phyloP scores from a whole-genome alignment of 2,888 invertebrate species.

The Camptogramma bilineatum region DNA sequence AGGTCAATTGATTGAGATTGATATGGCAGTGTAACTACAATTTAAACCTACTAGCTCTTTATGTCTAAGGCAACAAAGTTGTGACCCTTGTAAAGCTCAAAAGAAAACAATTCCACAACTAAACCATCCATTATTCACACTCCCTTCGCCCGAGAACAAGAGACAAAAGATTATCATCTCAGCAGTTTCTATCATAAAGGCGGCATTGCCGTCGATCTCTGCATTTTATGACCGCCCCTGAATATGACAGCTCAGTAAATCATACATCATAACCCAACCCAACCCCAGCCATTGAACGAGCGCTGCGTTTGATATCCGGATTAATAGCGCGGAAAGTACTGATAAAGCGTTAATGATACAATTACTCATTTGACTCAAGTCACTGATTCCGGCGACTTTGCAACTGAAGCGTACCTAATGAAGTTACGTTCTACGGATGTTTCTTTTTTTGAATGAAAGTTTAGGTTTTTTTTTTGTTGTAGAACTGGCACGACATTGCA shows the following conservation, averaged over 20 bases:
- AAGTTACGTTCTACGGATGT: slow-evolving; percentile 41
- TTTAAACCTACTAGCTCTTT: not conserved
- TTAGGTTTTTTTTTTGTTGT: too few species aligned
- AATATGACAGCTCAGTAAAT: slow-evolving; percentile 52
- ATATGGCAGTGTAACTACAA: too few species aligned
- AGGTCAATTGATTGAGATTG: too few species aligned
- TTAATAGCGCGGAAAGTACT: slow-evolving; percentile 59
- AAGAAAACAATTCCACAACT: slow-evolving; percentile 36
- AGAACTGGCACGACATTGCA: not conserved
- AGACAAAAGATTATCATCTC: slow-evolving; percentile 58
- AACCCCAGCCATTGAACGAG: slow-evolving; percentile 46
- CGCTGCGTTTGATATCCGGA: slow-evolving; percentile 61
- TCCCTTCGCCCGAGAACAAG: slow-evolving; percentile 48
- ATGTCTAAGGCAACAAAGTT: not conserved
- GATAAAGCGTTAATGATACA: slow-evolving; percentile 46
- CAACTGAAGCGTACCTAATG: slow-evolving; percentile 21
- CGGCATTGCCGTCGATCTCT: slow-evolving; percentile 50
- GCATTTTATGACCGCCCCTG: slow-evolving; percentile 56
- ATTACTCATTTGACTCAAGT: slow-evolving; percentile 44
- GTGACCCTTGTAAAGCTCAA: slow-evolving; percentile 15
- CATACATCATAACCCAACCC: slow-evolving; percentile 53
- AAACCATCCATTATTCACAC: slow-evolving; percentile 47
- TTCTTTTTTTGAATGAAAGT: slow-evolving; percentile 14
- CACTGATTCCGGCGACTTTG: slow-evolving; percentile 39
- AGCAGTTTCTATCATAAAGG: slow-evolving; percentile 54